Evolutionary conservation across 1,140 invertebrate genomes (phyloP), one percentile per base, ranked within the genome.

Genomic region (Pinna nobilis): DNA sequence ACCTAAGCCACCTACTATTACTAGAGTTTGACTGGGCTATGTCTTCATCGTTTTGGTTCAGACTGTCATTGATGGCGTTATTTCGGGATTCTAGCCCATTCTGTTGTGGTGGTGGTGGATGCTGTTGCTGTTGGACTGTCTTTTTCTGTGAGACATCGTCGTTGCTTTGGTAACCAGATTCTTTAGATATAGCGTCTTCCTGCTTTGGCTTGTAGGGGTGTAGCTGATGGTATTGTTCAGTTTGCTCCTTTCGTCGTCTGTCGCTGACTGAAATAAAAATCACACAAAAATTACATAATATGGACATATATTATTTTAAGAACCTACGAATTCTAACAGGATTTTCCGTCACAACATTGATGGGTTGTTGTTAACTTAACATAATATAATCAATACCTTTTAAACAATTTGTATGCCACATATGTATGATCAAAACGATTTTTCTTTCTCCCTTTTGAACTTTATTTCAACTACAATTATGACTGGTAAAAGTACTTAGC

Each of bases 1-100:
- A 90, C 51, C 90, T 78, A 77, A 90, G 85, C 93, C 93, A 94
- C 1, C 93, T 91, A 79, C 93, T 91, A 83, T 93, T 93, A 65
- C 88, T 84, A 49, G 84, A 81, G 47, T 82, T 67, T 44, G 49
- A 75, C 13, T 44, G 55, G 25, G 51, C 25, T 28, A 44, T 33
- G n/a, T 59, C 28, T 25, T 53, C 32, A 30, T 64, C 65, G n/a
- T 51, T 70, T 7, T 53, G 57, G 65, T 75, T 80, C 37, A 30
- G 53, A 28, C 47, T 60, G n/a, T 78, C 74, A 35, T 84, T 83
- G 15, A 78, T 70, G 28, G 76, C 73, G 61, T 83, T 82, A 61
- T 84, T 78, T 20, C 74, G 47, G 18, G 70, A 50, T 33, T 81
- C 79, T 11, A 80, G 32, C 4, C 69, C 67, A 63, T 91, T 88